phyloP scores from a whole-genome alignment of 2,888 invertebrate genomes.

The Scelioninae gen. 2 region DNA sequence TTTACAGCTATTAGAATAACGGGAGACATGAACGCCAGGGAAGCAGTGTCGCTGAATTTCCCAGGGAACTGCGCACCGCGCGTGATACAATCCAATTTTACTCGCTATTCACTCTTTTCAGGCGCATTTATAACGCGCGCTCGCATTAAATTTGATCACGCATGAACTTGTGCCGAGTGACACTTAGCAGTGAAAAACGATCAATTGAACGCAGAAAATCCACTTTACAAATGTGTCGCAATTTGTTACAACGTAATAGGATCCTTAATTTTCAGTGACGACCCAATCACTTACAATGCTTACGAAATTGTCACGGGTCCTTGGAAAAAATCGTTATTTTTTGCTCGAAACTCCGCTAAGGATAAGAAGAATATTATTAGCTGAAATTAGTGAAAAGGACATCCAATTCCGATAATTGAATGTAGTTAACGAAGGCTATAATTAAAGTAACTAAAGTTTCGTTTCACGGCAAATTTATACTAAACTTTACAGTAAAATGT shows the following conservation, averaged over 20 bases:
- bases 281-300: not conserved
- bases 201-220: too few relatives aligned
- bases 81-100: conserved; percentile 51
- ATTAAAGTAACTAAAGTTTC: too few relatives aligned
- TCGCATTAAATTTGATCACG: conserved; percentile 39
- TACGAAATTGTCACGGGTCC: not conserved
- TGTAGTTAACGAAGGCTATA: too few relatives aligned
- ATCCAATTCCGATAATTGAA: too few relatives aligned
- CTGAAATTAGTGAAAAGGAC: too few relatives aligned
- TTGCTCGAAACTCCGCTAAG: too few relatives aligned
- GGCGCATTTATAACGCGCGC: conserved; percentile 14
- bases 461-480: too few relatives aligned
- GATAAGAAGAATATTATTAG: too few relatives aligned
- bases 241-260: not conserved
- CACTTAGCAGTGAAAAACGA: conserved; percentile 12
- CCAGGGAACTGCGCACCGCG: conserved; percentile 36
- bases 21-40: conserved; percentile 67
- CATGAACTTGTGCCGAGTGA: conserved; percentile 19
- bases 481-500: too few relatives aligned
- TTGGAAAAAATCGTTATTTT: not conserved
- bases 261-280: not conserved
- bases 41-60: conserved; percentile 60
- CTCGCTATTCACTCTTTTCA: conserved; percentile 25
- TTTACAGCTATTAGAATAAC: conserved; percentile 67
- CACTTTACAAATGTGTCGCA: not conserved